Percentiles rank a stretch among this genome's conserved stretches.
phyloP scores from a whole-genome alignment of 2,113 vertebrate species.

The Orycteropus afer region DNA sequence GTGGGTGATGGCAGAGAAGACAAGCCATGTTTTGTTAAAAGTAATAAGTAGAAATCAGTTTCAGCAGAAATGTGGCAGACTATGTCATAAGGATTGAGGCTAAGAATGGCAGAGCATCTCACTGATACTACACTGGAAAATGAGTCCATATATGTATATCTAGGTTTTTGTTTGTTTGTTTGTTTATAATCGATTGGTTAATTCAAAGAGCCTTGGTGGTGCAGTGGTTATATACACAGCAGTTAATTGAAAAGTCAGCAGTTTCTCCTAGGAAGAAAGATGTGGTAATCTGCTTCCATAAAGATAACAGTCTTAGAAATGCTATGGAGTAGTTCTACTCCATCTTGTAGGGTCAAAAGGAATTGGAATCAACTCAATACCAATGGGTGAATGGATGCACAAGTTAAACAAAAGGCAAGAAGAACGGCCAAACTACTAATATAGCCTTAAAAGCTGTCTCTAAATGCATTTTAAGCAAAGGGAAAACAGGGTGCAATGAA shows the following conservation, averaged over 20 bases:
- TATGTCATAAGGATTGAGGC: background rate
- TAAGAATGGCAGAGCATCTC: background rate
- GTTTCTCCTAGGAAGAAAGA: background rate
- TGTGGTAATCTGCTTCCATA: background rate
- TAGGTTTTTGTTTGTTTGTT: too few species aligned
- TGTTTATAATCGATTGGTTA: background rate
- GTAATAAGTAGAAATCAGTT: conserved; percentile 28
- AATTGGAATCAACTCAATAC: too few species aligned
- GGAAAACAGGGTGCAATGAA: background rate
- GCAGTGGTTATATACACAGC: background rate
- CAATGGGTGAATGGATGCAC: background rate
- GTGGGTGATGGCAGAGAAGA: conserved; percentile 17
- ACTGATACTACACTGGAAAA: background rate
- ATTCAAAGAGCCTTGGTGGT: background rate
- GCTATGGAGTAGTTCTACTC: background rate
- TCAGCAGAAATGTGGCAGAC: background rate
- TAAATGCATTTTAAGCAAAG: background rate
- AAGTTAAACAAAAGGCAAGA: conserved; percentile 38
- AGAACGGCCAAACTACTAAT: background rate
- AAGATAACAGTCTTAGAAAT: background rate
- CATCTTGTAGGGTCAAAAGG: background rate
- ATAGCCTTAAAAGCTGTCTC: background rate
- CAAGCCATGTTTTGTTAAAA: conserved; percentile 5
- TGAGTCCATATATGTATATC: conserved; percentile 11
- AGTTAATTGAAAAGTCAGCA: background rate